A percentile compares a stretch with the other conserved stretches of the same genome.
These are phyloP conservation scores for Maniola hyperantus DNA, from an alignment of 2,888 invertebrate species.

Conservation along the genomic window DNA sequence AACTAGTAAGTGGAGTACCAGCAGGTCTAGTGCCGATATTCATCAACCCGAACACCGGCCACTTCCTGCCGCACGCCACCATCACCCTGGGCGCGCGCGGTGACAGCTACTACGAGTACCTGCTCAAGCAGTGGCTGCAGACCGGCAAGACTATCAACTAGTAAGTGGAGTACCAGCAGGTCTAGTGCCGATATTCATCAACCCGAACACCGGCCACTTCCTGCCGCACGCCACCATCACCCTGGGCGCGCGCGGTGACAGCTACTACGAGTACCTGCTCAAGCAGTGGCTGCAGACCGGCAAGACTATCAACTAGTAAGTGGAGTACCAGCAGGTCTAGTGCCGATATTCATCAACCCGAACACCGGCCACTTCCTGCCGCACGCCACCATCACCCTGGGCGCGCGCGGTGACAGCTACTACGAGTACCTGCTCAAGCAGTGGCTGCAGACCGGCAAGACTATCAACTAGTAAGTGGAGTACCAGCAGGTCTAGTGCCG, in stretches of 20 bases:
- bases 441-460: too few relatives aligned
- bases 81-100: conserved; percentile 98
- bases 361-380: too few relatives aligned
- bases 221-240: conserved; percentile 96
- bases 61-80: conserved; percentile 93
- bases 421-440: too few relatives aligned
- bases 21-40: conserved; percentile 98
- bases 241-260: conserved; percentile 97
- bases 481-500: too few relatives aligned
- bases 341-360: too few relatives aligned
- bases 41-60: conserved; percentile 96
- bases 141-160: conserved; percentile 95
- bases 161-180: conserved; percentile 94
- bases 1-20: conserved; percentile 92
- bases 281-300: conserved; percentile 99
- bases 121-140: conserved; percentile 99
- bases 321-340: too few relatives aligned
- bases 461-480: too few relatives aligned
- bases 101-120: conserved; percentile 99
- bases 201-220: conserved; percentile 95
- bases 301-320: conserved; percentile 93
- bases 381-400: too few relatives aligned
- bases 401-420: too few relatives aligned
- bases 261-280: conserved; percentile 98
- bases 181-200: conserved; percentile 98